Conservation (phyloP, 2,888 invertebrate genomes). For the Sarcophaga carnaria region DNA sequence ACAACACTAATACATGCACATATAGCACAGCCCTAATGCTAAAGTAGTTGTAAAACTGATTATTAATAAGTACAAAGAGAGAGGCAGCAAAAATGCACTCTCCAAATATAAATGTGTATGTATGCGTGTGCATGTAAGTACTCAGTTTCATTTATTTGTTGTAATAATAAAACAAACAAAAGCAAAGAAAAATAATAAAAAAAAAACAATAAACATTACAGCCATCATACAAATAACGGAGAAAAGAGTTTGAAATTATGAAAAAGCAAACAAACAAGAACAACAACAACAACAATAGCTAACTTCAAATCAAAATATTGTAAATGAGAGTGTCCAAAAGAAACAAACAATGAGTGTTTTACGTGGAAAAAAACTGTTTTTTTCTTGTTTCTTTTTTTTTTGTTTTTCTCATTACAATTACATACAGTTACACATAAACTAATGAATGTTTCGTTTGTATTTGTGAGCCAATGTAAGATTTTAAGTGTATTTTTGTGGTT, state of each 20-base stretch:
- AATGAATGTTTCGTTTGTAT: background rate
- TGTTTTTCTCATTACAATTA: slow-evolving; percentile 2
- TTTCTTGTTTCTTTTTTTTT: background rate
- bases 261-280: slow-evolving; percentile 1
- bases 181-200: background rate
- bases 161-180: slow-evolving; percentile 1
- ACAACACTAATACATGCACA: background rate
- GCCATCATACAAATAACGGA: background rate
- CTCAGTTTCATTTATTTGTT: background rate
- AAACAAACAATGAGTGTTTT: slow-evolving; percentile 14
- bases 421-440: background rate
- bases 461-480: background rate
- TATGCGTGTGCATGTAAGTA: background rate
- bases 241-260: slow-evolving; percentile 7
- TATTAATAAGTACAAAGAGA: background rate
- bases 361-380: background rate
- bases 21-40: background rate
- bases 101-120: background rate
- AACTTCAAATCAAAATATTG: background rate
- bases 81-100: background rate
- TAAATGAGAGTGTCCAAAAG: slow-evolving; percentile 13
- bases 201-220: background rate
- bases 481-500: slow-evolving; percentile 6
- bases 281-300: background rate
- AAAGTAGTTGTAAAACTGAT: background rate